Conservation (phyloP, 1,140 invertebrate species). For the Aphelinus atriplicis region DNA sequence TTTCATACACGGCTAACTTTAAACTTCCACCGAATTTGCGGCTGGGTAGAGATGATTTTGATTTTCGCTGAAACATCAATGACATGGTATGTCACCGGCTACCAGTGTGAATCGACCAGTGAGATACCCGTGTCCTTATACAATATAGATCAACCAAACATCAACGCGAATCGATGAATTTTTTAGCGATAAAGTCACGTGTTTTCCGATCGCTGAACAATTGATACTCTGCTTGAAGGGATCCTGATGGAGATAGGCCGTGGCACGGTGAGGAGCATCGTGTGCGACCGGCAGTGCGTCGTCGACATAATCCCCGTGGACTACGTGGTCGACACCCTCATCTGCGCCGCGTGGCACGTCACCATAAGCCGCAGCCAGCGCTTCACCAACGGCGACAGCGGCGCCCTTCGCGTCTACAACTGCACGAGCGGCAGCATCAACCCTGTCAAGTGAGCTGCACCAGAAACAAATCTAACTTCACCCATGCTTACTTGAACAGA, state of each 20-base stretch:
- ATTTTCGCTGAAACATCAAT: too few relatives aligned
- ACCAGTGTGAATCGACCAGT: too few relatives aligned
- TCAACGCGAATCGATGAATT: too few relatives aligned
- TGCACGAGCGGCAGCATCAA: slow-evolving; percentile 88
- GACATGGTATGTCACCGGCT: too few relatives aligned
- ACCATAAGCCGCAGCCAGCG: slow-evolving; percentile 69
- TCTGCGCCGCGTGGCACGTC: slow-evolving; percentile 84
- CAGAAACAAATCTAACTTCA: neutral
- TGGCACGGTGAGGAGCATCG: slow-evolving; percentile 85
- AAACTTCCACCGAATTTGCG: too few relatives aligned
- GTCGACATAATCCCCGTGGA: slow-evolving; percentile 93
- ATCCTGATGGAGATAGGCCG: slow-evolving; percentile 86
- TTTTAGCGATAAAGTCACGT: too few relatives aligned
- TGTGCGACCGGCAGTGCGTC: slow-evolving; percentile 75
- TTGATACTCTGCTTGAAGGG: slow-evolving; percentile 57
- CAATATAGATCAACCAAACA: too few relatives aligned
- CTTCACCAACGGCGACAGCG: slow-evolving; percentile 83
- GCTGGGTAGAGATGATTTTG: too few relatives aligned
- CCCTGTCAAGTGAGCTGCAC: slow-evolving; percentile 69
- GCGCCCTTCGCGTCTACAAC: slow-evolving; percentile 84
- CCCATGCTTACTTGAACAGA: neutral
- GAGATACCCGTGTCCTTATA: too few relatives aligned
- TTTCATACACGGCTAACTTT: too few relatives aligned
- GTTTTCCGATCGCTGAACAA: neutral
- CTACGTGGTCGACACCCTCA: slow-evolving; percentile 87